phyloP scores from a whole-genome alignment of 2,113 vertebrate species.

The Leptosomus discolor region DNA sequence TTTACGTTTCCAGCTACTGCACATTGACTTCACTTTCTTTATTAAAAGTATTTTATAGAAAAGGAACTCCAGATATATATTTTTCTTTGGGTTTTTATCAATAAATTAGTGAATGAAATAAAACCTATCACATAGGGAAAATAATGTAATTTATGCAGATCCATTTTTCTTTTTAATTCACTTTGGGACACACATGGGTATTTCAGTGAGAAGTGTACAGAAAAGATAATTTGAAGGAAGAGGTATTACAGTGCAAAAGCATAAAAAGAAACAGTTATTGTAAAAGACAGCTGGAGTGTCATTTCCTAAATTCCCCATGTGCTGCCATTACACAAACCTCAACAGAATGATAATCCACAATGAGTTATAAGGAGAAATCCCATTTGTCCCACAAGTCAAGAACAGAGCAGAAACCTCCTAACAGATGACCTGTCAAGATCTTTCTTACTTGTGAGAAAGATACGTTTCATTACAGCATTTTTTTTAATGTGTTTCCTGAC shows the following conservation, averaged over 20 bases:
- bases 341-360: conserved; percentile 12
- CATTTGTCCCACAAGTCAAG: background rate
- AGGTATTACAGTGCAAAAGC: background rate
- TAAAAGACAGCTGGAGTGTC: conserved; percentile 48
- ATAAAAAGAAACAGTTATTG: conserved; percentile 14
- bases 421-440: conserved; percentile 6
- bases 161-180: background rate
- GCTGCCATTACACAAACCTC: background rate
- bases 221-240: conserved; percentile 4
- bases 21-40: background rate
- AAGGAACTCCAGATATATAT: background rate
- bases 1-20: background rate
- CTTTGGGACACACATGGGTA: background rate
- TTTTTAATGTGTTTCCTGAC: background rate
- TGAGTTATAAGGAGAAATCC: conserved; percentile 6
- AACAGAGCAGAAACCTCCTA: background rate
- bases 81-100: background rate
- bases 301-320: conserved; percentile 29
- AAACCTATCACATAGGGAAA: background rate
- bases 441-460: background rate
- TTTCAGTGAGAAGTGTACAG: background rate
- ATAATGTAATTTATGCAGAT: background rate
- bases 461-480: background rate
- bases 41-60: background rate
- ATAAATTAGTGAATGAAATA: background rate